A percentile compares a stretch with the other conserved stretches of the same genome.
Evolutionary conservation across 2,888 invertebrate species (phyloP).

Genomic region (Bellardia pandia): DNA sequence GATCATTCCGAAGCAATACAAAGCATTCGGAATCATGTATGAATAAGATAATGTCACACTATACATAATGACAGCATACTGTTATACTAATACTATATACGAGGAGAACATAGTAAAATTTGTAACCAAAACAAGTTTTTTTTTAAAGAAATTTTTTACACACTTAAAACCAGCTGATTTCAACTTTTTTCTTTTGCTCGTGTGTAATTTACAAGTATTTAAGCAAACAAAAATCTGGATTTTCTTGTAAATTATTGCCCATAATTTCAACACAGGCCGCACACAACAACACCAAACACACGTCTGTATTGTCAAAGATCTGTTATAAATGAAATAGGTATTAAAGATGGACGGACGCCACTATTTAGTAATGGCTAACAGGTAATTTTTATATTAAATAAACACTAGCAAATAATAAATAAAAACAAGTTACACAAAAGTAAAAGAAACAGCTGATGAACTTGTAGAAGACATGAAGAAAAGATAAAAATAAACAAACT

Average conservation of each 20-base stretch:
- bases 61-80: background rate
- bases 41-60: background rate
- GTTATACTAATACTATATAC: background rate
- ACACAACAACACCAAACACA: slow-evolving; percentile 44
- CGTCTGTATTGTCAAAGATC: slow-evolving; percentile 34
- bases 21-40: background rate
- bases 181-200: background rate
- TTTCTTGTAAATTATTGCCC: slow-evolving; percentile 25
- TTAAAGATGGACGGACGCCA: background rate
- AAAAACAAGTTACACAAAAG: background rate
- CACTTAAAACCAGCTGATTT: slow-evolving; percentile 6
- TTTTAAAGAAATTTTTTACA: slow-evolving; percentile 4
- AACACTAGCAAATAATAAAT: background rate
- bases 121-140: background rate
- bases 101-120: background rate
- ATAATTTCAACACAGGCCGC: slow-evolving; percentile 12
- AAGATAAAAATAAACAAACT: slow-evolving; percentile 21
- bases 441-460: slow-evolving; percentile 42
- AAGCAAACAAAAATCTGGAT: slow-evolving; percentile 14
- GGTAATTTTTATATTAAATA: slow-evolving; percentile 2
- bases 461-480: slow-evolving; percentile 28
- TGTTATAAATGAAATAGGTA: slow-evolving; percentile 23
- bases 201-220: background rate
- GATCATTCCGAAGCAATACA: background rate
- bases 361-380: background rate